These are phyloP conservation scores for Vimba vimba DNA, from an alignment of 2,113 vertebrate species.

Conservation along the genomic window DNA sequence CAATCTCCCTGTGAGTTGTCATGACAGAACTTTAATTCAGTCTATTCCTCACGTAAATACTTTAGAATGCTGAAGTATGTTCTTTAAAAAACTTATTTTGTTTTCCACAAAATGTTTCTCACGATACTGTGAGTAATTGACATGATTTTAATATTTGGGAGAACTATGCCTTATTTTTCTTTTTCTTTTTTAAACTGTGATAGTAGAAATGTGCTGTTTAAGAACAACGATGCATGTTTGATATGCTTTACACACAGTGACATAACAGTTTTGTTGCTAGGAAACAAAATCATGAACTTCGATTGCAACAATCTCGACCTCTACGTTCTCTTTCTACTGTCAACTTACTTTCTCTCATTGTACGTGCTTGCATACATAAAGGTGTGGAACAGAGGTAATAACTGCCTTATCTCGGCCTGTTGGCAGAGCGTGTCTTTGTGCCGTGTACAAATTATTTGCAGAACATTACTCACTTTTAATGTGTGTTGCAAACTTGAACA, in stretches of 20 bases:
- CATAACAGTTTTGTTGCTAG: neutral
- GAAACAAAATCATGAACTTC: constrained; percentile 12
- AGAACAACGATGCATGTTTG: neutral
- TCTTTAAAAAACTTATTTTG: neutral
- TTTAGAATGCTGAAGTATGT: neutral
- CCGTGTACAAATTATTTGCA: constrained; percentile 10
- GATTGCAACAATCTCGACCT: neutral
- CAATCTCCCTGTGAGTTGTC: too few relatives aligned
- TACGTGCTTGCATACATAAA: neutral
- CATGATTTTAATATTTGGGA: neutral
- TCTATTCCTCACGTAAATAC: too few relatives aligned
- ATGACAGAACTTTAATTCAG: too few relatives aligned
- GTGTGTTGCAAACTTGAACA: neutral
- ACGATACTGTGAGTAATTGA: neutral
- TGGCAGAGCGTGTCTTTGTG: constrained; percentile 45
- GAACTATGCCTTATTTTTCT: neutral
- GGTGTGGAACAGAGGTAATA: constrained; percentile 46
- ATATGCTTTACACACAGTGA: neutral
- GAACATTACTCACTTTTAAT: constrained; percentile 20
- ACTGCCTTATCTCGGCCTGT: constrained; percentile 53
- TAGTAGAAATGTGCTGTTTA: neutral
- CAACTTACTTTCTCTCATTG: neutral
- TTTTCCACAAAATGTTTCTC: too few relatives aligned
- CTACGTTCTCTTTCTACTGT: neutral
- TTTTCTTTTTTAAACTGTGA: neutral